phyloP scores from a whole-genome alignment of 1,140 invertebrate genomes.

The Drosophila paulistorum region DNA sequence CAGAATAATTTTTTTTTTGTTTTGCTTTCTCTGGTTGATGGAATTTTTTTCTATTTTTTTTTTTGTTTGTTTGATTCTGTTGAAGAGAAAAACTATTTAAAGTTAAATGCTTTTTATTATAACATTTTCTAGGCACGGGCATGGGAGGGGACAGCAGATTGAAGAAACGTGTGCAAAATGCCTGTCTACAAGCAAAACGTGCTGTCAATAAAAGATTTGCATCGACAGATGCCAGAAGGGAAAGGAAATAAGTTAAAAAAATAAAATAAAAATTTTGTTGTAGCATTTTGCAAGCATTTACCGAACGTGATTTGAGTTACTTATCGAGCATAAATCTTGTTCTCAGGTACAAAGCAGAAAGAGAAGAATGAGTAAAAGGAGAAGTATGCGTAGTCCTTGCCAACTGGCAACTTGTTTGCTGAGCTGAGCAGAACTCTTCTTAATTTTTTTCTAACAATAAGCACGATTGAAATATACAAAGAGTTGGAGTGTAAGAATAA shows the following conservation, averaged over 20 bases:
- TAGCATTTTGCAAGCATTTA: constrained; percentile 75
- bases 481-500: background rate
- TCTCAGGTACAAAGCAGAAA: constrained; percentile 14
- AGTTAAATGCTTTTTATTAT: constrained; percentile 27
- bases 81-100: constrained; percentile 9
- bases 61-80: too few species aligned
- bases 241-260: background rate
- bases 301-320: constrained; percentile 75
- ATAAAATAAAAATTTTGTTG: constrained; percentile 44
- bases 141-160: constrained; percentile 8
- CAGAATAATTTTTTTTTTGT: background rate
- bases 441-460: background rate
- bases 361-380: constrained; percentile 17
- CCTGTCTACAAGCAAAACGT: constrained; percentile 64
- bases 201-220: constrained; percentile 78
- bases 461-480: background rate
- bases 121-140: background rate
- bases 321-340: constrained; percentile 64
- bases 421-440: constrained; percentile 11
- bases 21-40: background rate
- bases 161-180: constrained; percentile 65
- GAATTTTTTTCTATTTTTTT: background rate
- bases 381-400: constrained; percentile 35
- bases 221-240: constrained; percentile 45
- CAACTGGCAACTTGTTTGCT: constrained; percentile 36